Percentiles rank a stretch among this genome's conserved stretches.
Conservation (phyloP, 2,888 invertebrate species). For the Philhelius pedissequus region DNA sequence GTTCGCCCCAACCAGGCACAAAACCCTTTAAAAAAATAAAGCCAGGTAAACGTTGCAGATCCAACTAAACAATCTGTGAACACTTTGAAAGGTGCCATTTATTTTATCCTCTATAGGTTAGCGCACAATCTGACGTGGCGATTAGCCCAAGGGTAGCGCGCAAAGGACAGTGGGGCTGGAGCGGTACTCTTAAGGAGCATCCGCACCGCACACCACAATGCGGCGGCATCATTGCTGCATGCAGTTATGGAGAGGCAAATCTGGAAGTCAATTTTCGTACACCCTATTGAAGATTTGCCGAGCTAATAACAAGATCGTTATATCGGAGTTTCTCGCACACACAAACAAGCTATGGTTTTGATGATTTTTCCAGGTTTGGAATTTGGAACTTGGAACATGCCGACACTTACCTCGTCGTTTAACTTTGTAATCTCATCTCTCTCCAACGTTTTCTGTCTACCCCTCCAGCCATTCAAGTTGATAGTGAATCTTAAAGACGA, state of each 20-base stretch:
- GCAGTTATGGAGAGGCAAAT: conserved; percentile 52
- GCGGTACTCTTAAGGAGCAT: conserved; percentile 18
- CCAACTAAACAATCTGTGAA: conserved; percentile 68
- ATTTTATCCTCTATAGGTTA: conserved; percentile 68
- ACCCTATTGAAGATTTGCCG: conserved; percentile 68
- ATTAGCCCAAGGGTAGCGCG: conserved; percentile 63
- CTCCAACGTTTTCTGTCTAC: conserved; percentile 29
- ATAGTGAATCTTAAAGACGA: not conserved
- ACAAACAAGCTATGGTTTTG: conserved; percentile 36
- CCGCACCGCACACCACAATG: not conserved
- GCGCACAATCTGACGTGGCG: conserved; percentile 67
- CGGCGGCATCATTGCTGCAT: not conserved
- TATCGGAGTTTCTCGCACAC: conserved; percentile 38
- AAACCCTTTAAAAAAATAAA: conserved; percentile 36
- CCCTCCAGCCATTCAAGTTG: conserved; percentile 29
- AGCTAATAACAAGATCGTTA: conserved; percentile 69
- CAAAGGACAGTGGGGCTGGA: conserved; percentile 14
- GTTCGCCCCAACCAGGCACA: conserved; percentile 1
- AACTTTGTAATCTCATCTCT: conserved; percentile 67
- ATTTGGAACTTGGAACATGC: conserved; percentile 52
- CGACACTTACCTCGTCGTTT: conserved; percentile 68
- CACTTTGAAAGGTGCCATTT: conserved; percentile 69
- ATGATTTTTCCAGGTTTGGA: conserved; percentile 59
- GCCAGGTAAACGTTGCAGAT: conserved; percentile 58
- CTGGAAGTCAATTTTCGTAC: conserved; percentile 68